Conservation (phyloP, 2,888 invertebrate genomes). For the Formica aserva region DNA sequence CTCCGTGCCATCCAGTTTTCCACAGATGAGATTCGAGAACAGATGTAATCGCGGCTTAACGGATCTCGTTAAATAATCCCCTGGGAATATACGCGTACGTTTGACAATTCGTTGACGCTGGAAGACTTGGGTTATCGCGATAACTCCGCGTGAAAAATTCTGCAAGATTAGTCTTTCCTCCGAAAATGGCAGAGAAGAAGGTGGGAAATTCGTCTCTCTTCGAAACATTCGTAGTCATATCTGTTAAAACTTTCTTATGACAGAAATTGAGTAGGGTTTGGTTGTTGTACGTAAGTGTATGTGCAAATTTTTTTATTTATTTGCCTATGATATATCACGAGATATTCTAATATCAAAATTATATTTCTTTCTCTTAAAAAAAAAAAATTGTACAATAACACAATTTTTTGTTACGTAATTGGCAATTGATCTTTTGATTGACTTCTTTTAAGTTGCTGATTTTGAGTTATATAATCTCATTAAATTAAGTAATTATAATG, state of each 20-base stretch:
- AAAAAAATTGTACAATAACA: neutral
- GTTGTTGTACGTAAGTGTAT: neutral
- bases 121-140: conserved; percentile 77
- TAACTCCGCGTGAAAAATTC: conserved; percentile 80
- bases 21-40: conserved; percentile 65
- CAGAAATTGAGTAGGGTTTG: neutral
- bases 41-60: conserved; percentile 81
- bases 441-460: neutral
- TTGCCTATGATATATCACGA: neutral
- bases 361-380: neutral
- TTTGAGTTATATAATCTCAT: neutral
- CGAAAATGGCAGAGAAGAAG: neutral
- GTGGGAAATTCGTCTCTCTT: conserved; percentile 15
- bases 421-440: neutral
- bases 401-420: neutral
- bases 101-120: conserved; percentile 69
- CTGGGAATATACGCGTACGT: conserved; percentile 79
- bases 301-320: neutral
- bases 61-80: conserved; percentile 81
- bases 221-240: neutral
- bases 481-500: neutral
- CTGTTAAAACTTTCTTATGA: neutral
- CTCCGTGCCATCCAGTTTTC: conserved; percentile 48
- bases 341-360: neutral
- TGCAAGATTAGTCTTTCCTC: conserved; percentile 76